Evolutionary conservation across 2,888 invertebrate species (phyloP).

Genomic region (Nomada ferruginata): DNA sequence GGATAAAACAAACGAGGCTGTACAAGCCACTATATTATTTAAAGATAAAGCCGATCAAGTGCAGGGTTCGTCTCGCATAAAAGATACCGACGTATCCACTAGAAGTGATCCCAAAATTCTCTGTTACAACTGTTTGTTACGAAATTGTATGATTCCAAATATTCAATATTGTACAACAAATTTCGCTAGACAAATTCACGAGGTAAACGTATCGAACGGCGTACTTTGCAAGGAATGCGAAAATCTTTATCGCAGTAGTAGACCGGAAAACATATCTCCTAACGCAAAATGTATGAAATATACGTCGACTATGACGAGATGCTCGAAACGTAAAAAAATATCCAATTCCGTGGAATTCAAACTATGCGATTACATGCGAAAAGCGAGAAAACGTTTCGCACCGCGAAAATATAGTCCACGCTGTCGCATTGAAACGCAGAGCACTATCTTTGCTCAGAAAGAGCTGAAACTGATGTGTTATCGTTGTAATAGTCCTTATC

Average conservation of each 20-base stretch:
- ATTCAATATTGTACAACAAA: not conserved
- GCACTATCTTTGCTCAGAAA: not conserved
- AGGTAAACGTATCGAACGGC: not conserved
- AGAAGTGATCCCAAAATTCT: not conserved
- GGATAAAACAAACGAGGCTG: not conserved
- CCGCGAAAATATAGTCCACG: not conserved
- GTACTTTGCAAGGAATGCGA: constrained; percentile 48
- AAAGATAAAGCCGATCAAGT: not conserved
- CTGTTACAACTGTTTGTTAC: constrained; percentile 28
- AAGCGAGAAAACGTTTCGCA: constrained; percentile 4
- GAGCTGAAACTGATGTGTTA: constrained; percentile 52
- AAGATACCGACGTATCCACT: not conserved
- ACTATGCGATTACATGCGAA: constrained; percentile 9
- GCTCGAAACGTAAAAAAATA: not conserved
- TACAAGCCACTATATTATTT: not conserved
- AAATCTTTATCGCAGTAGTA: not conserved
- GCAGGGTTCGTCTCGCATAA: not conserved
- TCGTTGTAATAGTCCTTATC: constrained; percentile 52
- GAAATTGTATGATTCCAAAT: not conserved
- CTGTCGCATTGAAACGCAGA: not conserved
- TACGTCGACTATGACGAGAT: not conserved
- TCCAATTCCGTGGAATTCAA: constrained; percentile 14
- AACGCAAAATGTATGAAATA: not conserved
- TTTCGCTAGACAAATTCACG: not conserved
- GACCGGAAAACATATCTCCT: not conserved